phyloP scores from a whole-genome alignment of 2,888 invertebrate genomes.

The Atherix ibis region DNA sequence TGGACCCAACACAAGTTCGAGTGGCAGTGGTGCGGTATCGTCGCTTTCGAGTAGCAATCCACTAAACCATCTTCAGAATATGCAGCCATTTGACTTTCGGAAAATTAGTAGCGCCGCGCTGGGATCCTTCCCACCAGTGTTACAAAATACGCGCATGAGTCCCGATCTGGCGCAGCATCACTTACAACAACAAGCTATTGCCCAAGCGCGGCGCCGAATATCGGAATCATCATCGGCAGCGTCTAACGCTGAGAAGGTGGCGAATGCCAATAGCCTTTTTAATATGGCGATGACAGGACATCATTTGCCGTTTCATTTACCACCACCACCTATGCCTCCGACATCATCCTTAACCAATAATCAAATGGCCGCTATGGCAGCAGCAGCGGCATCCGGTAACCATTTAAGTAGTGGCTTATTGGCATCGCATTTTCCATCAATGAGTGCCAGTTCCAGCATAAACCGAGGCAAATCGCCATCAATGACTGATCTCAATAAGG shows the following conservation, averaged over 20 bases:
- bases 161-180: conserved; percentile 27
- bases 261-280: conserved; percentile 41
- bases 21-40: conserved; percentile 7
- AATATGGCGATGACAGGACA: conserved; percentile 42
- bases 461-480: conserved; percentile 17
- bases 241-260: conserved; percentile 21
- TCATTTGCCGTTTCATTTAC: conserved; percentile 46
- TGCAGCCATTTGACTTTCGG: conserved; percentile 91
- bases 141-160: conserved; percentile 20
- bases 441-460: conserved; percentile 12
- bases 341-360: conserved; percentile 40
- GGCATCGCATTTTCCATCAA: conserved; percentile 35
- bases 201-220: conserved; percentile 36
- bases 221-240: conserved; percentile 31
- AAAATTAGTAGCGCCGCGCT: conserved; percentile 43
- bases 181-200: conserved; percentile 26
- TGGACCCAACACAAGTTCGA: conserved; percentile 7
- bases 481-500: conserved; percentile 17
- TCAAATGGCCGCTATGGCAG: conserved; percentile 39
- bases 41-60: conserved; percentile 41
- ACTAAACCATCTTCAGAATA: conserved; percentile 75
- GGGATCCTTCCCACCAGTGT: conserved; percentile 31
- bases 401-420: conserved; percentile 44
- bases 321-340: conserved; percentile 46
- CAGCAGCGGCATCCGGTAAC: conserved; percentile 46